Conservation (phyloP, 1,140 invertebrate genomes). For the Drosophila pseudoananassae region DNA sequence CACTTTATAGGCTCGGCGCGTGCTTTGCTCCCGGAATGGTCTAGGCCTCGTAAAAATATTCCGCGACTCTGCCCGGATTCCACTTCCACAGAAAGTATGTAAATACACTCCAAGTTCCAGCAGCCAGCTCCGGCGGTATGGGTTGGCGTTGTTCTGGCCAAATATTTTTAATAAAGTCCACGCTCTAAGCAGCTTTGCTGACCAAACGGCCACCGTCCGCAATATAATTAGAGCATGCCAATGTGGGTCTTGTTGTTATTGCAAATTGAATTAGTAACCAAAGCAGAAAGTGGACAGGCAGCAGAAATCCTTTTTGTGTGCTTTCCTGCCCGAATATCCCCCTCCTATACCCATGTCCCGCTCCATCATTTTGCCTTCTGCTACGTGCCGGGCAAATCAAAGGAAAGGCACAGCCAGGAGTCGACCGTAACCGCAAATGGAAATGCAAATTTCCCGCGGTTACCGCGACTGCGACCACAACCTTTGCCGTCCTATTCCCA, state of each 20-base stretch:
- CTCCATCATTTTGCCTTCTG: constrained; percentile 37
- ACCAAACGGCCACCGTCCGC: constrained; percentile 55
- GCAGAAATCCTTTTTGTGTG: constrained; percentile 73
- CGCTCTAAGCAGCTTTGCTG: constrained; percentile 70
- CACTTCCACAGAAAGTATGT: constrained; percentile 55
- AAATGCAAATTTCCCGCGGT: constrained; percentile 76
- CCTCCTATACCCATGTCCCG: background rate
- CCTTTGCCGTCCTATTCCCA: constrained; percentile 35
- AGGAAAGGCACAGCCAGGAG: constrained; percentile 35
- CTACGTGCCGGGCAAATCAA: constrained; percentile 70
- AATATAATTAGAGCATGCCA: constrained; percentile 71
- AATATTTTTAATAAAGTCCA: constrained; percentile 83
- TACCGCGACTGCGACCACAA: constrained; percentile 65
- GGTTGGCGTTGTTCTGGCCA: constrained; percentile 34
- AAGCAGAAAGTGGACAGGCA: constrained; percentile 59
- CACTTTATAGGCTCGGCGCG: constrained; percentile 74
- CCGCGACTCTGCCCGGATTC: constrained; percentile 26
- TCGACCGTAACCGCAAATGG: constrained; percentile 68
- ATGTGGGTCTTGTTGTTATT: constrained; percentile 63
- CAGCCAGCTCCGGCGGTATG: background rate
- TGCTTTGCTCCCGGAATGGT: constrained; percentile 59
- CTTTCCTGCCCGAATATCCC: constrained; percentile 4
- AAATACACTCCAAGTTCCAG: constrained; percentile 44
- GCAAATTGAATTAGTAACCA: constrained; percentile 80
- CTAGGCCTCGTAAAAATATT: constrained; percentile 71